phyloP scores from a whole-genome alignment of 2,113 vertebrate species.

The Lutjanus erythropterus region DNA sequence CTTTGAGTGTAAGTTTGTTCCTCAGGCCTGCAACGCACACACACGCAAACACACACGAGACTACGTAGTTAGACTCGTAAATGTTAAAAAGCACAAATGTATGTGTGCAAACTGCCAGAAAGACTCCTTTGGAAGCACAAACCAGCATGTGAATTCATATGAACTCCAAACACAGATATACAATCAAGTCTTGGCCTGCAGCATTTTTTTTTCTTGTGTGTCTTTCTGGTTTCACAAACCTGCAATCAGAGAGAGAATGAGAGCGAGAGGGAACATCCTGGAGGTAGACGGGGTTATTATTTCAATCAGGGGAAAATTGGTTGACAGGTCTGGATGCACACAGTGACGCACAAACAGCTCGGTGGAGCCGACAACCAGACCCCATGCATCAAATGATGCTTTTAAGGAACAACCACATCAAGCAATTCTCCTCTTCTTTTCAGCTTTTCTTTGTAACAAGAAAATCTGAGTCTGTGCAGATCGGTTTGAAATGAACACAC shows the following conservation, averaged over 20 bases:
- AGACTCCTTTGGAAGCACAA: background rate
- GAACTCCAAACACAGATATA: background rate
- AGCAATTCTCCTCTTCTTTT: background rate
- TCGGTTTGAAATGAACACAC: background rate
- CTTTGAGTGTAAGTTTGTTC: background rate
- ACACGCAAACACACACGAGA: background rate
- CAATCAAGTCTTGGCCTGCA: background rate
- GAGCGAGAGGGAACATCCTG: background rate
- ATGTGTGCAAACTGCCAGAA: background rate
- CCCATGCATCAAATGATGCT: background rate
- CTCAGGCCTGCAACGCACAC: background rate
- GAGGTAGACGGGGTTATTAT: conserved; percentile 32
- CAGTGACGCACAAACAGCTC: conserved; percentile 2
- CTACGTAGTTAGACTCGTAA: background rate
- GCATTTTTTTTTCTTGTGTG: background rate
- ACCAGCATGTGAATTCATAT: background rate
- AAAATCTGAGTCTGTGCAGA: background rate
- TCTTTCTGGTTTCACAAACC: conserved; percentile 1
- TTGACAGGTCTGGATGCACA: conserved; percentile 25
- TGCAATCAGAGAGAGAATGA: conserved; percentile 21
- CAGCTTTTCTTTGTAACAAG: background rate
- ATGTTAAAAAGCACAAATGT: background rate
- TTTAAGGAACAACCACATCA: background rate
- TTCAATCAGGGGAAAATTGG: conserved; percentile 44
- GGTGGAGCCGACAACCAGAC: background rate